Conservation (phyloP, 1,140 invertebrate genomes). For the Bombus waltoni region DNA sequence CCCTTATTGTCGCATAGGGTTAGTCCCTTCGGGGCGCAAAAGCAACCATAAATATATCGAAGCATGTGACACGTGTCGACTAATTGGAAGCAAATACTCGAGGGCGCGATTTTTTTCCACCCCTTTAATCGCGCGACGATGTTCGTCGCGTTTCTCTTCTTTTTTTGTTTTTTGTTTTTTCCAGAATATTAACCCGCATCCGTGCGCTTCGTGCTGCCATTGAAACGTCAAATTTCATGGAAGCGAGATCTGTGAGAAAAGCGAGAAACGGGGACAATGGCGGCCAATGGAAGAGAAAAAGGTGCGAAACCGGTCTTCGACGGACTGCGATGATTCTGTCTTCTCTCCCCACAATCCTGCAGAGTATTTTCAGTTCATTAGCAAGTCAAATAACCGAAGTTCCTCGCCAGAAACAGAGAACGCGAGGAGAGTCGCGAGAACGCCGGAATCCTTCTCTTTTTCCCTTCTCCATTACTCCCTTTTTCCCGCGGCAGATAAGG, state of each 20-base stretch:
- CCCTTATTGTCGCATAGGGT: constrained; percentile 31
- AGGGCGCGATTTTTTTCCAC: background rate
- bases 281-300: constrained; percentile 36
- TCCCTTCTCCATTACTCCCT: constrained; percentile 26
- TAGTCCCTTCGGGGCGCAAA: constrained; percentile 62
- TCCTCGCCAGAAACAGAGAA: constrained; percentile 62
- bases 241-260: background rate
- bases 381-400: constrained; percentile 75
- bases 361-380: constrained; percentile 73
- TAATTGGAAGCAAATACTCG: constrained; percentile 65
- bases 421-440: constrained; percentile 20
- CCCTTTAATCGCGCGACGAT: background rate
- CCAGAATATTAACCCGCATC: too few relatives aligned
- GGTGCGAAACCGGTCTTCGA: constrained; percentile 47
- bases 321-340: constrained; percentile 22
- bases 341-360: constrained; percentile 61
- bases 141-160: background rate
- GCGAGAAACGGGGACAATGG: constrained; percentile 16
- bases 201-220: too few relatives aligned
- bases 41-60: constrained; percentile 73
- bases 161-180: too few relatives aligned
- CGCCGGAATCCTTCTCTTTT: constrained; percentile 1
- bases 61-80: constrained; percentile 65
- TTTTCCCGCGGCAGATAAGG: constrained; percentile 45
- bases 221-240: background rate